Conservation (phyloP, 2,797 vertebrate genomes). For the Fundulus diaphanus region DNA sequence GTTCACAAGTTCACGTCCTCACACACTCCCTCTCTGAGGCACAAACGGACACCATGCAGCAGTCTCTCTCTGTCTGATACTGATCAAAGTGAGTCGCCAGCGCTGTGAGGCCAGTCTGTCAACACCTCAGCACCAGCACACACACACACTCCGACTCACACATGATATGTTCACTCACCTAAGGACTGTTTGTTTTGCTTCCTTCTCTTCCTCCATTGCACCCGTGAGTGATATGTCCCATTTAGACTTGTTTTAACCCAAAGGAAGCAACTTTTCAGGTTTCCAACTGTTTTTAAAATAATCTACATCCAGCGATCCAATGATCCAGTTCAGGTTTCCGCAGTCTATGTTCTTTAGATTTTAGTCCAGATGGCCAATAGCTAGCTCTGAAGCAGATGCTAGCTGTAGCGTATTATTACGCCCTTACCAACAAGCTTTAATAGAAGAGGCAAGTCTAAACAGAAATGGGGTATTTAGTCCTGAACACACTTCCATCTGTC, state of each 20-base stretch:
- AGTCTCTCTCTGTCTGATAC: neutral
- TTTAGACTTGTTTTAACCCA: neutral
- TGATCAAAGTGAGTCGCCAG: neutral
- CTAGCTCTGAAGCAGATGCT: neutral
- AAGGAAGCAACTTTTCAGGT: neutral
- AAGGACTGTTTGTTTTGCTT: constrained; percentile 11
- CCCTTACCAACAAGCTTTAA: neutral
- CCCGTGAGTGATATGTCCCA: constrained; percentile 12
- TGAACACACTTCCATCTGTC: too few relatives aligned
- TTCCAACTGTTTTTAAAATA: too few relatives aligned
- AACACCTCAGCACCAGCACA: neutral
- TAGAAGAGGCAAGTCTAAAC: neutral
- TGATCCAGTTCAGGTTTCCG: too few relatives aligned
- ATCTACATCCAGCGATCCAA: too few relatives aligned
- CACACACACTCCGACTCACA: neutral
- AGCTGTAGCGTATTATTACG: neutral
- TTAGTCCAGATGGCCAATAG: neutral
- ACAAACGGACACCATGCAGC: neutral
- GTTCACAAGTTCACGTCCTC: neutral
- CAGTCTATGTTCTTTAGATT: too few relatives aligned
- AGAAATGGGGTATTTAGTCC: neutral
- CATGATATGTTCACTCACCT: neutral
- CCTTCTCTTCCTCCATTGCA: constrained; percentile 8
- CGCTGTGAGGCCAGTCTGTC: neutral
- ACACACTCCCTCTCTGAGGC: neutral